Evolutionary conservation across 2,113 vertebrate species (phyloP).

Genomic region (Agelaius tricolor): DNA sequence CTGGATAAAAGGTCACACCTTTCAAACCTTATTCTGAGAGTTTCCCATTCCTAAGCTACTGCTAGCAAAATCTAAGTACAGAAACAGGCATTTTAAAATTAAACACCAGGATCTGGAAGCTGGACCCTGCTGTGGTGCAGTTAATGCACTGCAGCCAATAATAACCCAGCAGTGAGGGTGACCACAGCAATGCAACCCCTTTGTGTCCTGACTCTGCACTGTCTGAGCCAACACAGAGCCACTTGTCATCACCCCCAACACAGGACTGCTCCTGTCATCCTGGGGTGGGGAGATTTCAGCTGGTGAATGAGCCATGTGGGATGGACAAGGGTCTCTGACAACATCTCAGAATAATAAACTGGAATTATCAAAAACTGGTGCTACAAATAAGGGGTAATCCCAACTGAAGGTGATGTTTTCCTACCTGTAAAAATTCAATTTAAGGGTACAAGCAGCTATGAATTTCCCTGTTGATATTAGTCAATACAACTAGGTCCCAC

Average conservation of each 20-base stretch:
- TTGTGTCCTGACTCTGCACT: not conserved
- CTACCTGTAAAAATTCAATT: not conserved
- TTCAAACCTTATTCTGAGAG: not conserved
- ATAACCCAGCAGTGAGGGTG: not conserved
- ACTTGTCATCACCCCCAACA: not conserved
- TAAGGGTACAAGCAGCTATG: not conserved
- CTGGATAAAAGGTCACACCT: not conserved
- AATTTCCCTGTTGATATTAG: not conserved
- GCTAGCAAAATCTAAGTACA: not conserved
- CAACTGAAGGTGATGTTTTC: not conserved
- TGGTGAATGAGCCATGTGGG: fast-evolving
- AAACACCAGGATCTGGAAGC: fast-evolving
- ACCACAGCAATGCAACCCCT: not conserved
- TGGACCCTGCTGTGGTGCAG: fast-evolving
- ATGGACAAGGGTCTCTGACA: not conserved
- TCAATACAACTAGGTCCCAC: not conserved
- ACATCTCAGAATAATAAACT: not conserved
- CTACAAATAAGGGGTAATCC: not conserved
- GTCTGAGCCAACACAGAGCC: not conserved
- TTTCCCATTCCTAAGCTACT: not conserved
- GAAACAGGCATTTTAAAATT: not conserved
- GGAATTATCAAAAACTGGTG: not conserved
- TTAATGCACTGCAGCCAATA: not conserved
- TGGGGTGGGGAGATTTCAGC: not conserved
- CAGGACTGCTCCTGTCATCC: not conserved